Evolutionary conservation across 2,113 vertebrate genomes (phyloP).

Genomic region (Cebus imitator): DNA sequence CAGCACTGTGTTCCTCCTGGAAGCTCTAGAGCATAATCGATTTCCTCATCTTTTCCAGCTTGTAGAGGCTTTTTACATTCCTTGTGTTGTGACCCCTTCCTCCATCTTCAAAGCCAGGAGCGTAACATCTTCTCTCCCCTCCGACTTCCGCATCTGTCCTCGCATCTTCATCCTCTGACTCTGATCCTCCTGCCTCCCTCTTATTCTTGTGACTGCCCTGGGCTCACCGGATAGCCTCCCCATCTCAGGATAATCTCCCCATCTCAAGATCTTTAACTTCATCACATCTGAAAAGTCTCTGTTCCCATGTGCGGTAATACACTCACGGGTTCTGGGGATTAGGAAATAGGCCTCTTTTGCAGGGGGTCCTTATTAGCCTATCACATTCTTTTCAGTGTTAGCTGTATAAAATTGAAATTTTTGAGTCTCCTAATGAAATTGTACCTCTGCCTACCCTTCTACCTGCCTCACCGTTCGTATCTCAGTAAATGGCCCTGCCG

Average conservation of each 20-base stretch:
- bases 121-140: background rate
- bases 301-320: background rate
- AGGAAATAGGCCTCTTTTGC: background rate
- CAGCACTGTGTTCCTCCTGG: background rate
- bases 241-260: background rate
- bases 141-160: background rate
- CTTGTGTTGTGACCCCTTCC: background rate
- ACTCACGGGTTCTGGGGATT: background rate
- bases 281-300: background rate
- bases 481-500: background rate
- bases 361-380: background rate
- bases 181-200: background rate
- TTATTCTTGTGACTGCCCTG: background rate
- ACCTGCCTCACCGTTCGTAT: no score
- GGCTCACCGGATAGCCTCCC: background rate
- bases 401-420: background rate
- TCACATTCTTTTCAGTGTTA: background rate
- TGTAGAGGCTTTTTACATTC: background rate
- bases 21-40: background rate
- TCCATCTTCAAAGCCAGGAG: background rate
- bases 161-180: background rate
- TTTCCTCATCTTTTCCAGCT: background rate
- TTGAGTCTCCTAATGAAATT: background rate
- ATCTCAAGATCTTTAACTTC: background rate
- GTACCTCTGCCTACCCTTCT: background rate